phyloP scores from a whole-genome alignment of 2,113 vertebrate genomes.

The Rhynchomys soricoides region DNA sequence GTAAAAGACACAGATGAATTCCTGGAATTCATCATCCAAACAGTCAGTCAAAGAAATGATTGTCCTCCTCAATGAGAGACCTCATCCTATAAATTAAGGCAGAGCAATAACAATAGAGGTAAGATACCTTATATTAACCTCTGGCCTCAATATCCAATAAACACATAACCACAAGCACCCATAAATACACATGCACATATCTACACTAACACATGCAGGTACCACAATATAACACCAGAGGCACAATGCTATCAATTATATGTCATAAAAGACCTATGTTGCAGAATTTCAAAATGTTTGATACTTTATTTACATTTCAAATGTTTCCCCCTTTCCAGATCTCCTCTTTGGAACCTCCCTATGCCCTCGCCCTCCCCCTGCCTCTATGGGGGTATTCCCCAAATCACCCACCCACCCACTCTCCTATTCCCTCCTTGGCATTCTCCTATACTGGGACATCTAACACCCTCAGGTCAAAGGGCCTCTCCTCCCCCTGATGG shows the following conservation, averaged over 20 bases:
- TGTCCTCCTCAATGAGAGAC: neutral
- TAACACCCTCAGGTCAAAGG: too few relatives aligned
- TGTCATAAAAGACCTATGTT: neutral
- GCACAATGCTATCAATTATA: neutral
- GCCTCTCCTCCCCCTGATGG: too few relatives aligned
- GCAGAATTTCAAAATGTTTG: neutral
- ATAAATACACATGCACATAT: neutral
- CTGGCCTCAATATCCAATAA: neutral
- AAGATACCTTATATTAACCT: neutral
- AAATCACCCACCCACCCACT: too few relatives aligned
- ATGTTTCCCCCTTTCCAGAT: too few relatives aligned
- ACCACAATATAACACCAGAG: neutral
- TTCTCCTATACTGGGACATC: too few relatives aligned
- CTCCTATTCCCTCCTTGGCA: too few relatives aligned
- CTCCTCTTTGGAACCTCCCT: too few relatives aligned
- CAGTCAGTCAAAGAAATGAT: neutral
- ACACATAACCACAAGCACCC: neutral
- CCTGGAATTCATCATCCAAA: neutral
- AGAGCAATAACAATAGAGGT: neutral
- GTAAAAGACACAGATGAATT: too few relatives aligned
- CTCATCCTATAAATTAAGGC: neutral
- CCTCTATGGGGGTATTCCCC: too few relatives aligned
- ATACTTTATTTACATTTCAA: too few relatives aligned
- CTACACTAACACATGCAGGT: neutral
- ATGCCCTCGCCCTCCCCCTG: too few relatives aligned